phyloP scores from a whole-genome alignment of 2,113 vertebrate genomes.

The Carollia perspicillata region DNA sequence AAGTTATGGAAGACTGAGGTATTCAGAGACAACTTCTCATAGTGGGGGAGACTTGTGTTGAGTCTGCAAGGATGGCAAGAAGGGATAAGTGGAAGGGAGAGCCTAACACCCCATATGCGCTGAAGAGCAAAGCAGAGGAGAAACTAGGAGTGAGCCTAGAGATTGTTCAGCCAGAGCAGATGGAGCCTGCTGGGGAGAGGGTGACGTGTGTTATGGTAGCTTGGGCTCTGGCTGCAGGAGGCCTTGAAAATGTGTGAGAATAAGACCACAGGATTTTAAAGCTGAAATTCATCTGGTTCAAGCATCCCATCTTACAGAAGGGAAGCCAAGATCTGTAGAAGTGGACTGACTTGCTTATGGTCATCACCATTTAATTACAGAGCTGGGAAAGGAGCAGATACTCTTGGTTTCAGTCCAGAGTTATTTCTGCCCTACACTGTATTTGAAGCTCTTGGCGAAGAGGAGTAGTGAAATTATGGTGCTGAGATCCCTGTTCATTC shows the following conservation, averaged over 20 bases:
- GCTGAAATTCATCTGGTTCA: constrained; percentile 3
- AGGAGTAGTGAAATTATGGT: neutral
- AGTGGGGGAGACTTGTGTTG: constrained; percentile 3
- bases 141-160: constrained; percentile 23
- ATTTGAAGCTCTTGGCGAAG: neutral
- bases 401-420: neutral
- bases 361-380: neutral
- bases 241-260: constrained; percentile 9
- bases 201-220: neutral
- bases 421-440: neutral
- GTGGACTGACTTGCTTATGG: neutral
- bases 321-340: neutral
- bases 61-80: constrained; percentile 29
- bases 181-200: constrained; percentile 26
- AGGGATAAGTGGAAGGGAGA: constrained; percentile 32
- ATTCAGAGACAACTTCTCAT: constrained; percentile 31
- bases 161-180: constrained; percentile 43
- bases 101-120: constrained; percentile 8
- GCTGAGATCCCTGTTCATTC: neutral
- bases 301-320: constrained; percentile 21
- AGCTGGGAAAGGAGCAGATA: neutral
- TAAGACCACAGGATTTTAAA: constrained; percentile 19
- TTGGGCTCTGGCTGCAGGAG: constrained; percentile 15
- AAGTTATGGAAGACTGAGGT: neutral
- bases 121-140: constrained; percentile 52